Evolutionary conservation across 2,888 invertebrate species (phyloP), one percentile per base, ranked within the genome.

Genomic region (Caenorhabditis japonica): DNA sequence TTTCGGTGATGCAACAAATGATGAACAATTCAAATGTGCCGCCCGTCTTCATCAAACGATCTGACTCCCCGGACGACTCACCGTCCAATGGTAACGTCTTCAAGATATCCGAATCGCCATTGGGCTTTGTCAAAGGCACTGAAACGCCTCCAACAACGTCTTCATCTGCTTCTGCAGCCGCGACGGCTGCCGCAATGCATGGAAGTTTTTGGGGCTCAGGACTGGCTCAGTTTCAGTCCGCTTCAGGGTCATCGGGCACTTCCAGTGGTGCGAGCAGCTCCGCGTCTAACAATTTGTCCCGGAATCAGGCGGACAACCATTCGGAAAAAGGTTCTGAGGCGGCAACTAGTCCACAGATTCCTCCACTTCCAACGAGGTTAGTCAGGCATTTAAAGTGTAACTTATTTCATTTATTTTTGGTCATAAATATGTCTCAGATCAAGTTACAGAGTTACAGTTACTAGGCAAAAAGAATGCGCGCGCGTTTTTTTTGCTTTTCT

Each of bases 1-100:
- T 73, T 46, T 56, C 68, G 43, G 73, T 73, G 49, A 68, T 73
- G 73, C 60, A 68, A 23, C 68, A 73, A 25, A 66, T 73, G 73
- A 73, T 73, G 73, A 68, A 58, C 66, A 59, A 59, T 21, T 25
- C 56, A 15, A 59, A 59, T 19, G 30, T 59, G 44, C 55, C 64
- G 27, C 47, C 44, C 23, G 46, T 23, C n/a, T 59, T 53, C 52
- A 13, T 52, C 34, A 68, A 59, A 36, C 51, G 51, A 8, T 68
- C 58, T 13, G 52, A 52, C n/a, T 58, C 55, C 2, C 56, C 56
- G 10, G 49, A 56, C 25, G 49, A 41, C 8, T 68, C 66, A 3
- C 51, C 51, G 17, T 15, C 27, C 41, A 17, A 15, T 33, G 27
- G 30, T 5, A 17, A 13, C 19, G 27, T 43, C 25, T 33, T 33